Percentiles rank a stretch among this genome's conserved stretches.
Evolutionary conservation across 2,113 vertebrate genomes (phyloP).

Genomic region (Myxocyprinus asiaticus): DNA sequence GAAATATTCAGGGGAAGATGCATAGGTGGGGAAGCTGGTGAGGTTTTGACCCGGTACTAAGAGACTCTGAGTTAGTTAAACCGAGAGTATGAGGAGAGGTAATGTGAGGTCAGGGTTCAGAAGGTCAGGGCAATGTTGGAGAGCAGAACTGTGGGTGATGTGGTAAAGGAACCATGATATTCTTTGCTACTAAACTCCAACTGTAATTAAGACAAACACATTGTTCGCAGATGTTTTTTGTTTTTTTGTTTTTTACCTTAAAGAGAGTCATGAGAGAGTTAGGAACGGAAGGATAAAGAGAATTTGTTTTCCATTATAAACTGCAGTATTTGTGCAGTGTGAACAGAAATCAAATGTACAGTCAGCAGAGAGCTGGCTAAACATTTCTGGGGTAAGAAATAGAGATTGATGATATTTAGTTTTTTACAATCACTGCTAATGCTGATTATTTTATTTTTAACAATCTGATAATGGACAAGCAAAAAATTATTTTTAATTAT

Average conservation of each 20-base stretch:
- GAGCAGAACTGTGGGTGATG: conserved; percentile 33
- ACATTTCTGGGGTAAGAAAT: neutral
- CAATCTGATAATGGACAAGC: too few species aligned
- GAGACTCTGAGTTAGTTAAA: conserved; percentile 34
- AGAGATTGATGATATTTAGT: neutral
- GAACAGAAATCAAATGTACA: conserved; percentile 12
- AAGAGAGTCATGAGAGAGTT: neutral
- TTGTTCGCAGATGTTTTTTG: conserved; percentile 39
- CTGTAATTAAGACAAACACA: conserved; percentile 41
- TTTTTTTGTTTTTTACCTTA: neutral
- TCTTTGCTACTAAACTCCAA: conserved; percentile 26
- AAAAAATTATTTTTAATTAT: too few species aligned
- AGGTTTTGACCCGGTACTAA: conserved; percentile 19
- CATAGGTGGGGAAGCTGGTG: neutral
- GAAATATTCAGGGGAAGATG: neutral
- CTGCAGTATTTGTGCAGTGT: neutral
- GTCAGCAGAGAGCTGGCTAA: conserved; percentile 8
- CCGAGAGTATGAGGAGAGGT: conserved; percentile 21
- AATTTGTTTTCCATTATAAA: neutral
- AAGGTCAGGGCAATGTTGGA: conserved; percentile 37
- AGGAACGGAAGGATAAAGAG: conserved; percentile 12
- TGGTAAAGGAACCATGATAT: conserved; percentile 33
- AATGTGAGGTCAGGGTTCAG: conserved; percentile 29
- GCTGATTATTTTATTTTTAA: too few species aligned
- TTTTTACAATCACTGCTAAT: too few species aligned